Evolutionary conservation across 2,888 invertebrate species (phyloP).

Genomic region (Desoria tigrina): DNA sequence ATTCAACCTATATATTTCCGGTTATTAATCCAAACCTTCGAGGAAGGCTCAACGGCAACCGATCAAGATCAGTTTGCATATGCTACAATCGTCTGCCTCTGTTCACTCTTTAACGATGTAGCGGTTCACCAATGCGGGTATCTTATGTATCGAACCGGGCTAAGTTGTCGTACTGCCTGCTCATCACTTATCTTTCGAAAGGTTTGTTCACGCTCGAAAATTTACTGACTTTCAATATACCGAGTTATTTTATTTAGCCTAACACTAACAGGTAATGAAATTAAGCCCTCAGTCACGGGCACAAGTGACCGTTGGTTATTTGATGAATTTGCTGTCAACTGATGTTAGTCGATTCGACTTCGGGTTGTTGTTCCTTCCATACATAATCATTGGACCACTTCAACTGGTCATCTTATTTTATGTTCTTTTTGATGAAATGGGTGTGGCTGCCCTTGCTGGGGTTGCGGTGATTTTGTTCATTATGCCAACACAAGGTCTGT

Average conservation of each 20-base stretch:
- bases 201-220: slow-evolving; percentile 50
- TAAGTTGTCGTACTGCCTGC: slow-evolving; percentile 25
- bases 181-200: slow-evolving; percentile 37
- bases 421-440: slow-evolving; percentile 75
- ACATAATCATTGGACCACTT: slow-evolving; percentile 85
- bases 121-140: slow-evolving; percentile 4
- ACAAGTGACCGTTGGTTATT: slow-evolving; percentile 85
- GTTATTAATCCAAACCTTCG: background rate
- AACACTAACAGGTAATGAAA: no score
- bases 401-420: slow-evolving; percentile 78
- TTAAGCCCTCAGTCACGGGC: no score
- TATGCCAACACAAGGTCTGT: slow-evolving; percentile 83
- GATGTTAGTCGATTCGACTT: slow-evolving; percentile 92
- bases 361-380: slow-evolving; percentile 83
- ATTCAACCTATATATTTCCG: background rate
- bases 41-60: background rate
- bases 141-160: slow-evolving; percentile 26
- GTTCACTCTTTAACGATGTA: background rate
- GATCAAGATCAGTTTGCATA: background rate
- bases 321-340: slow-evolving; percentile 89
- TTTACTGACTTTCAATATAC: slow-evolving; percentile 67
- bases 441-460: slow-evolving; percentile 72
- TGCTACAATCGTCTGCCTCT: background rate
- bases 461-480: slow-evolving; percentile 77
- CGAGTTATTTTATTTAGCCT: slow-evolving; percentile 73